Evolutionary conservation across 2,888 invertebrate species (phyloP), one percentile per base, ranked within the genome.

Genomic region (Cephus sareptanus): DNA sequence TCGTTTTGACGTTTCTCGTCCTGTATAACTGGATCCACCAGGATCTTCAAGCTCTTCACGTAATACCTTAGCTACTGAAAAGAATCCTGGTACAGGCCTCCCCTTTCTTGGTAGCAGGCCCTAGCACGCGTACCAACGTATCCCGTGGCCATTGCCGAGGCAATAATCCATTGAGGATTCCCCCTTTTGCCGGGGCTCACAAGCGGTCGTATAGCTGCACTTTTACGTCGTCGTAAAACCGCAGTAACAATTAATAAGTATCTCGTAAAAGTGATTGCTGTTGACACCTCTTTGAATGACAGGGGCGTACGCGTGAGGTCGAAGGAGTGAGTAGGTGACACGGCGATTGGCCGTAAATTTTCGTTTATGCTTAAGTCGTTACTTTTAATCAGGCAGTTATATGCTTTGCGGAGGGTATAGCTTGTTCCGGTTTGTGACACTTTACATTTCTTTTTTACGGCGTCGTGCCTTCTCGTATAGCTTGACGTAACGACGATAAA

Each of bases 231-330:
- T 92, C 93, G 92, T 93, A 93, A 93, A 93, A 92, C 88, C 90
- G 91, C 92, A 92, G 92, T 93, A 93, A 93, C 92, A 92, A 92
- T 93, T 93, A 93, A 93, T 93, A 93, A 93, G 92, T 92, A 92
- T 92, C 92, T 92, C 93, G 92, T 93, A 93, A 93, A 93, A 93
- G 92, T 92, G 92, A 93, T 93, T 92, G 92, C 91, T 92, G 93
- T 93, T 92, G 92, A 93, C 93, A 93, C 93, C 92, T 93, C 92
- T 92, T 91, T 92, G 90, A 91, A 90, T 92, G 90, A 91, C 90
- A 92, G 90, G 90, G 90, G 87, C 84, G 87, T 37, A 68, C n/a
- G 56, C 40, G 78, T 79, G 76, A 73, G 74, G 74, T 13, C 30
- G 30, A 35, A 34, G 23, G 34, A 74, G 74, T 23, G 77, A 80